Base-by-base conservation (phyloP, 2,113 vertebrate species). In the Zosterops pallidus region DNA sequence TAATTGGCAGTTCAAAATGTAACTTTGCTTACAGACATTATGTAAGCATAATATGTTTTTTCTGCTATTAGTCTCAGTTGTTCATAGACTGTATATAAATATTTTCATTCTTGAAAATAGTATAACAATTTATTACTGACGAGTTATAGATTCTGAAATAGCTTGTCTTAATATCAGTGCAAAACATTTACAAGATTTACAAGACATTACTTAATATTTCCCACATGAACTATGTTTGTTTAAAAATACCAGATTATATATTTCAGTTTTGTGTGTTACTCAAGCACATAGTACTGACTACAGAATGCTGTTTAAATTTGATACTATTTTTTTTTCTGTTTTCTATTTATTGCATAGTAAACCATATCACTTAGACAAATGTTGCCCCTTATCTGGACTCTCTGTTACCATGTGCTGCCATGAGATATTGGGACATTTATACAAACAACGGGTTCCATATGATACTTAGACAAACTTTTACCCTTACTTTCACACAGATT, bases 401-500 rank as follows among this genome's bases (percentile, higher is more conserved):
- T 80, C 33, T 16, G 41, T 86, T 62, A 80, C 37, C 2, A 5
- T 42, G 24, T 5, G 21, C 39, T 85, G 57, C 15, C 65, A 64
- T 9, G 12, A 71, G 9, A 19, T 67, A 72, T 1, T 35, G 18
- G 59, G 10, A 89, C 29, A 62, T 56, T 69, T 39, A 83, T 33
- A 64, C 11, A 33, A 18, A 56, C 5, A 64, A 35, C 0, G 0
- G 23, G 9, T 47, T 88, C 20, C 6, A 9, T 17, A 60, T 79
- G 44, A 60, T 44, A 28, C 12, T 86, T 49, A 56, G 49, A 79
- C 56, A 92, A 83, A 59, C 5, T 9, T 71, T 56, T 23, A 64
- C 8, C 20, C 28, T 55, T 35, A 31, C 20, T 57, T 92, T 9
- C 28, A 47, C 44, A 41, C 4, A 69, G 29, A 33, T 44, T 75